A percentile compares a stretch with the other conserved stretches of the same genome.
phyloP scores from a whole-genome alignment of 2,797 vertebrate species.

The Neopelma chrysocephalum region DNA sequence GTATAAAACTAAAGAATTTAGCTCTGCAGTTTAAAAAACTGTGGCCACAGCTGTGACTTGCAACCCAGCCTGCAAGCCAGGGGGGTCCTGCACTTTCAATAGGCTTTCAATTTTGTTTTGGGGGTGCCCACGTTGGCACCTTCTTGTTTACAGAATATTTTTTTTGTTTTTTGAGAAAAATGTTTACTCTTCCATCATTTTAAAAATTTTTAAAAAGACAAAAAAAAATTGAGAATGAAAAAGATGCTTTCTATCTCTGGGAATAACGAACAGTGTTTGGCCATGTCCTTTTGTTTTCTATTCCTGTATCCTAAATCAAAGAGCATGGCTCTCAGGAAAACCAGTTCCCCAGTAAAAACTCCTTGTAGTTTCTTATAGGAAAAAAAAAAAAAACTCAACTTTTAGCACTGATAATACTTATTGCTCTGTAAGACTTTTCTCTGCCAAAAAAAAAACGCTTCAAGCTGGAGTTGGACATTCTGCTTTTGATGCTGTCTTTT shows the following conservation, averaged over 20 bases:
- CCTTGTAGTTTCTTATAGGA: conserved; percentile 90
- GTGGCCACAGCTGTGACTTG: conserved; percentile 99
- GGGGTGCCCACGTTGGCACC: conserved; percentile 85
- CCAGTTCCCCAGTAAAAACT: conserved; percentile 89
- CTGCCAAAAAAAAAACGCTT: conserved; percentile 97
- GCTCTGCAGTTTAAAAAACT: conserved; percentile 97
- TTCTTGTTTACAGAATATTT: conserved; percentile 99
- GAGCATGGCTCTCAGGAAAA: conserved; percentile 99
- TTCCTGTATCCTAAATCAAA: conserved; percentile 95
- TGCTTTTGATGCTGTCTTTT: conserved; percentile 93
- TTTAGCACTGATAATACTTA: conserved; percentile 97
- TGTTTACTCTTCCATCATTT: conserved; percentile 98
- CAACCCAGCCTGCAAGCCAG: conserved; percentile 85
- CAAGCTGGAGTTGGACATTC: conserved; percentile 92
- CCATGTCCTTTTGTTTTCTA: conserved; percentile 90
- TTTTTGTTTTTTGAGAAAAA: conserved; percentile 83
- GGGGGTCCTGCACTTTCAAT: conserved; percentile 97
- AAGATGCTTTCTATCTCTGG: conserved; percentile 99
- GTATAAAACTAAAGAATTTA: conserved; percentile 97
- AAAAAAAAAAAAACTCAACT: conserved; percentile 89
- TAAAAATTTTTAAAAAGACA: conserved; percentile 83
- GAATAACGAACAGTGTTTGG: conserved; percentile 98
- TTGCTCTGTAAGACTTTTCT: conserved; percentile 93
- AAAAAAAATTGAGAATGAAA: conserved; percentile 77
- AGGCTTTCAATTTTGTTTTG: conserved; percentile 97